Conservation (phyloP, 35 echinoderm and acorn worm genomes). For the Stichopus chloronotus region DNA sequence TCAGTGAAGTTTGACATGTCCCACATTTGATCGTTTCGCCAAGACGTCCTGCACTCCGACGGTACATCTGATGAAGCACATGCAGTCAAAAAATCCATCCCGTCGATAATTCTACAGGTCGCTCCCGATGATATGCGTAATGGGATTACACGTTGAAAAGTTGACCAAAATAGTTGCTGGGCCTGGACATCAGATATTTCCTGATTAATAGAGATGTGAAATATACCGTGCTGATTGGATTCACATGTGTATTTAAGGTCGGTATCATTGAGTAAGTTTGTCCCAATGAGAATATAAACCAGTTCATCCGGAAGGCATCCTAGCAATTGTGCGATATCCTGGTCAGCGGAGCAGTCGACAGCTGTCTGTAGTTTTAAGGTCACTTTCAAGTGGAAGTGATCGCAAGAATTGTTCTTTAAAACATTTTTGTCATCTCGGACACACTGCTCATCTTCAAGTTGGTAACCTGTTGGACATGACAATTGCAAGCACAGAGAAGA, state of each 20-base stretch:
- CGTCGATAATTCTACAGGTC: neutral
- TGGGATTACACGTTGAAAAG: too few species aligned
- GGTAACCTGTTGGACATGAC: neutral
- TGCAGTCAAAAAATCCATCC: neutral
- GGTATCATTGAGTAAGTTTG: neutral
- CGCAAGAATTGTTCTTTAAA: neutral
- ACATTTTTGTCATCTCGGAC: neutral
- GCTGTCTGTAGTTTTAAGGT: slow-evolving; percentile 6
- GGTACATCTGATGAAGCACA: neutral
- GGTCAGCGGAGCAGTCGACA: neutral
- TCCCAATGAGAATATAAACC: neutral
- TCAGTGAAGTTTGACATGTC: neutral
- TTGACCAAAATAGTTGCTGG: slow-evolving; percentile 1
- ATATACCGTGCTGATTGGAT: neutral
- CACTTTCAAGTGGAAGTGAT: neutral
- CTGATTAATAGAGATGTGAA: slow-evolving; percentile 1
- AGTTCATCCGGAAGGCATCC: slow-evolving; percentile 1
- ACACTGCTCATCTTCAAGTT: neutral
- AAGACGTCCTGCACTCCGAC: neutral
- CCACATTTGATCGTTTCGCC: neutral
- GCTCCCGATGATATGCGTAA: neutral
- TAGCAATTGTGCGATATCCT: neutral
- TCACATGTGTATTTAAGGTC: neutral
- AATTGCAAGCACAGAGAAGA: neutral
- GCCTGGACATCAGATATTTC: neutral